phyloP scores from a whole-genome alignment of 1,140 invertebrate species.

The Heliconius himera region DNA sequence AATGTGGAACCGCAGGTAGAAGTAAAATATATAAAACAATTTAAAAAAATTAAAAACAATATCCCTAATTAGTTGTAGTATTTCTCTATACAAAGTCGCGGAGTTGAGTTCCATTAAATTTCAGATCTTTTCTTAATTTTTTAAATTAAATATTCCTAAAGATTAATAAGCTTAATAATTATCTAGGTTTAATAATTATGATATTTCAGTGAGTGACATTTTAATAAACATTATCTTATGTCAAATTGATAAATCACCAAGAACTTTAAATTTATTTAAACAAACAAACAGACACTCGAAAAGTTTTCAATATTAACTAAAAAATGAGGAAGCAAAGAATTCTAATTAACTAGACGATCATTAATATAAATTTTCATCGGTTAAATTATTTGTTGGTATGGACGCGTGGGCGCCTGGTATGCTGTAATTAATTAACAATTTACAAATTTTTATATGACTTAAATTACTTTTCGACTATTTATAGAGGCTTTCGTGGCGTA shows the following conservation, averaged over 20 bases:
- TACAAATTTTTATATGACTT: not conserved
- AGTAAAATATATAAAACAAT: too few species aligned
- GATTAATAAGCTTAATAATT: too few species aligned
- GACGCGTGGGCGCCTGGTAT: not conserved
- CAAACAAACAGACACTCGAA: not conserved
- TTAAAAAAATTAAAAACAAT: too few species aligned
- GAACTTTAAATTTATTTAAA: not conserved
- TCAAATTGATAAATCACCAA: too few species aligned
- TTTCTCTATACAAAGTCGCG: too few species aligned
- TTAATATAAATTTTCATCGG: constrained; percentile 30
- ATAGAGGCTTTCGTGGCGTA: not conserved
- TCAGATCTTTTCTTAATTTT: too few species aligned
- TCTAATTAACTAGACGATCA: not conserved
- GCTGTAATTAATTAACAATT: constrained; percentile 6
- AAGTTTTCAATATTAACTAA: not conserved
- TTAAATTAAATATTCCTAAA: too few species aligned
- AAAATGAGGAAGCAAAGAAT: constrained; percentile 11
- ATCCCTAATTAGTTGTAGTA: too few species aligned
- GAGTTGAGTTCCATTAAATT: too few species aligned
- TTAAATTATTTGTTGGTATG: constrained; percentile 2
- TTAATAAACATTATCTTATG: not conserved
- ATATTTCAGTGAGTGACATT: not conserved
- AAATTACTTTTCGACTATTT: not conserved
- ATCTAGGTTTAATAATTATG: too few species aligned
- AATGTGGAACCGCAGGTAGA: too few species aligned